Percentiles rank a stretch among this genome's conserved stretches.
phyloP scores from a whole-genome alignment of 2,797 vertebrate genomes.

The Rhincodon typus region DNA sequence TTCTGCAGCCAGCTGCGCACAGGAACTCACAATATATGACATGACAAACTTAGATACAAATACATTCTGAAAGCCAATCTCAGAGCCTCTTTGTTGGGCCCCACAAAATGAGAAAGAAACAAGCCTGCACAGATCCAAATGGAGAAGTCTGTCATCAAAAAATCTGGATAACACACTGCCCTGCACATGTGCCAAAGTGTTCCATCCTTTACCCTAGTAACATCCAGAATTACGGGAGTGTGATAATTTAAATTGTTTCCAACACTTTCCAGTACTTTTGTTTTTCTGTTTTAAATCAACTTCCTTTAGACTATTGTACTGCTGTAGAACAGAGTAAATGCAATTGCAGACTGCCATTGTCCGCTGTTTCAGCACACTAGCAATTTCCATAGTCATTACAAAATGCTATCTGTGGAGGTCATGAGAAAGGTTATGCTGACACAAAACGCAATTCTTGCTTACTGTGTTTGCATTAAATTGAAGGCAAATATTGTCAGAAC shows the following conservation, averaged over 20 bases:
- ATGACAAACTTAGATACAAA: too few relatives aligned
- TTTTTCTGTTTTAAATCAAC: background rate
- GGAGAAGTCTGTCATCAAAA: background rate
- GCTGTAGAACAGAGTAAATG: slow-evolving; percentile 19
- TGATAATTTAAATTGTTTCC: background rate
- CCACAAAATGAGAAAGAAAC: too few relatives aligned
- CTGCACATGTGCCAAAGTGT: too few relatives aligned
- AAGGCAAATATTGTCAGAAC: background rate
- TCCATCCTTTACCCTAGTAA: background rate
- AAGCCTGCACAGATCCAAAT: background rate
- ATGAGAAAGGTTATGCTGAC: slow-evolving; percentile 8
- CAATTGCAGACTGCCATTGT: background rate
- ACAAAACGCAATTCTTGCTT: background rate
- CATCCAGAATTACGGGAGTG: background rate
- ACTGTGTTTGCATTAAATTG: background rate
- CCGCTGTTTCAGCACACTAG: background rate
- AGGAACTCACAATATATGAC: too few relatives aligned
- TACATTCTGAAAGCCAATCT: too few relatives aligned
- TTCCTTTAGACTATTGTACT: background rate
- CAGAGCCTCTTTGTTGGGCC: too few relatives aligned
- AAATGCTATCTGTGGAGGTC: slow-evolving; percentile 17
- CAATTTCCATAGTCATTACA: slow-evolving; percentile 4
- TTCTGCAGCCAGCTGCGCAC: too few relatives aligned
- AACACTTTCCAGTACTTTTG: background rate
- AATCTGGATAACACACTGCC: background rate